Evolutionary conservation across 2,888 invertebrate species (phyloP), one percentile per base, ranked within the genome.

Genomic region (Agrilus biguttatus): DNA sequence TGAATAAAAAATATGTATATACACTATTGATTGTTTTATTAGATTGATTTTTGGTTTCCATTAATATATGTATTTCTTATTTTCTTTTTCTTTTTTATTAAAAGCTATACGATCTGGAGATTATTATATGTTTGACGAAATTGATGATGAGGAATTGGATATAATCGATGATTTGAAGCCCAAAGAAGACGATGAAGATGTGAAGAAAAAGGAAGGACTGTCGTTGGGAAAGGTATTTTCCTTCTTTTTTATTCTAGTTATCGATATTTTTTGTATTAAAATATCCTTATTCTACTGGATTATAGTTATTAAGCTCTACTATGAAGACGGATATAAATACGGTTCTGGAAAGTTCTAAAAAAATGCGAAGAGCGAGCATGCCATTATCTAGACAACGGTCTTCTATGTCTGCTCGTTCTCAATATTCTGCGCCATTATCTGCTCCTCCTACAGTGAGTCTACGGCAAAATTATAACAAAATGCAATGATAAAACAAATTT

Each of bases 61-160:
- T 36, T 36, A 45, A 45, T 44, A 34, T 47, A 41, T 36, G 45
- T 43, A 37, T 35, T 47, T 46, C 34, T 41, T 38, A 46, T 41
- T 45, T 42, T 17, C 36, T 14, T 38, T 41, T n/a, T n/a, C n/a
- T n/a, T n/a, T 33, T 39, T 50, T 49, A 51, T 61, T 67, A 62
- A 21, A 71, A 98, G 98, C 97, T 41, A 84, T 97, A 45, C 82
- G 96, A 41, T 95, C 95, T 46, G 98, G 97, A 14, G 98, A 98
- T 69, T 97, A 98, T 70, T 97, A 95, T 70, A 93, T 98, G 92
- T 98, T 98, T 70, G 95, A 96, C 59, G 93, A 95, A 53, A 77
- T 86, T 59, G 84, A 85, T 56, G 85, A 86, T 53, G 84, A 85
- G 45, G 75, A 83, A 49, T 59, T 78, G 50, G 82, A 80, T 50